Base-by-base conservation (phyloP, 1,140 invertebrate genomes). In the Melitaea cinxia region DNA sequence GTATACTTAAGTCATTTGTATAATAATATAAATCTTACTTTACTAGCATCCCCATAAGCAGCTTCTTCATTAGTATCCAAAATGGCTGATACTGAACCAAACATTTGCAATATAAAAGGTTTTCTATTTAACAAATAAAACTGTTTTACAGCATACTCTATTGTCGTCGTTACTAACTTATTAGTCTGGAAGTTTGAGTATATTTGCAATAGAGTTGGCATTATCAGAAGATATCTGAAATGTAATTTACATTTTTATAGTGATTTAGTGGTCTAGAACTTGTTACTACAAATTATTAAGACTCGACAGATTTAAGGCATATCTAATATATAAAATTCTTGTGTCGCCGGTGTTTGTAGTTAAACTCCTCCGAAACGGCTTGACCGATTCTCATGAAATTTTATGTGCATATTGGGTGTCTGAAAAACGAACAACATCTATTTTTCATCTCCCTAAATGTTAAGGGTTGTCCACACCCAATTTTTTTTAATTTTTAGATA, bases 171-270 rank as follows among this genome's bases (percentile, higher is more conserved):
- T 0, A 99, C 96, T 14, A 99, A 88, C 83, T 95, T 96, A 89
- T 99, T 99, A 0, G 98, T 98, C 91, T 99, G 98, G 89, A 99
- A 98, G 75, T 98, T 99, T 3, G 97, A 98, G 91, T 99, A 99
- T 21, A 99, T 95, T 91, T 98, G 96, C 33, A 99, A 87, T 10
- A 99, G 91, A 0, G 98, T 99, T 17, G 99, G 99, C 95, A 99
- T 99, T 54, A 99, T 98, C 67, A 99, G 92, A 23, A 99, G 92
- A 84, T 99, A 99, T 3, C 96, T 96, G 84, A 68, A 91, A 91
- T 53, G 72, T 15, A 60, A 74, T 47, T 24, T 0, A 23, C n/a
- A 47, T 61, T 7, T 35, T 24, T 54, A 23, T 23, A 30, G n/a
- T n/a, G n/a, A n/a, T n/a, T n/a, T n/a, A n/a, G n/a, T n/a, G n/a